These are phyloP conservation scores for Pica pica DNA, from an alignment of 2,113 vertebrate species.

Conservation along the genomic window DNA sequence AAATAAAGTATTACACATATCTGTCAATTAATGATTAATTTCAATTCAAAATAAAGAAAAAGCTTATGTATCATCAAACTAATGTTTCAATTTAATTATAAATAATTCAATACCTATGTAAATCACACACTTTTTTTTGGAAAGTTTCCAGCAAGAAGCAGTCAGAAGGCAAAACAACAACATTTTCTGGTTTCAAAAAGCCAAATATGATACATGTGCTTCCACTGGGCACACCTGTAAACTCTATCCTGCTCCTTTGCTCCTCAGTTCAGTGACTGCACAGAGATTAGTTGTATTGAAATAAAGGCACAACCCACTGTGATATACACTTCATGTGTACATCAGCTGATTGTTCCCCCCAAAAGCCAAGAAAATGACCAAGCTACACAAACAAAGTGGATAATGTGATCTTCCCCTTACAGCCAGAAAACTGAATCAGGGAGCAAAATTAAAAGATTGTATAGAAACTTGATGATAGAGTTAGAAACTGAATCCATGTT, in stretches of 20 bases:
- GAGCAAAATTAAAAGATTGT: background rate
- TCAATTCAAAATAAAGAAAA: background rate
- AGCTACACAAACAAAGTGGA: background rate
- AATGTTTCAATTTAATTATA: background rate
- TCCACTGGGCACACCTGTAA: background rate
- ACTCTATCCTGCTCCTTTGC: background rate
- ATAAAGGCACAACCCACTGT: background rate
- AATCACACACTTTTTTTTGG: background rate
- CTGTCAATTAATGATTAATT: background rate
- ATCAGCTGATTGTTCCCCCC: background rate
- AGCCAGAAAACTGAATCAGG: background rate
- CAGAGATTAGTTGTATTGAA: background rate
- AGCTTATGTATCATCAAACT: background rate
- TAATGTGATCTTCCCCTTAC: background rate
- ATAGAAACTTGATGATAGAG: background rate
- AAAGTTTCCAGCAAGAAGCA: background rate
- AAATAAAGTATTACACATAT: background rate
- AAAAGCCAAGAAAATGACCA: background rate
- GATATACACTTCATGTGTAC: fast-evolving
- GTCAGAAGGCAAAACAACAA: background rate
- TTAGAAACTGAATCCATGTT: background rate
- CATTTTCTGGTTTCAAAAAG: background rate
- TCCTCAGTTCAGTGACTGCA: background rate
- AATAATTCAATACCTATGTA: background rate
- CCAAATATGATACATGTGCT: background rate